A percentile compares a stretch with the other conserved stretches of the same genome.
phyloP scores from a whole-genome alignment of 2,797 vertebrate genomes.

The Pseudomugil tenellus region DNA sequence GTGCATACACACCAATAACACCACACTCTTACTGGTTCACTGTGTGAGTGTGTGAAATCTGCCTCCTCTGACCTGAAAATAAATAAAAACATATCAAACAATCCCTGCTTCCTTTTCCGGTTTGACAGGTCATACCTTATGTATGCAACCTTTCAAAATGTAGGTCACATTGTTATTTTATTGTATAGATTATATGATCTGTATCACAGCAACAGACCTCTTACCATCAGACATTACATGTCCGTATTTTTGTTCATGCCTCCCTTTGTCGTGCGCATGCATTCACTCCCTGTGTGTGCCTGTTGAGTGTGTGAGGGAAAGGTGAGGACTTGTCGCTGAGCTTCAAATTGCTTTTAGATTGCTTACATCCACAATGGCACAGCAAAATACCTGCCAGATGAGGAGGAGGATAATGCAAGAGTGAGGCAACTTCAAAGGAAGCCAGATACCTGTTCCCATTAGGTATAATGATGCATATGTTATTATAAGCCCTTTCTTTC shows the following conservation, averaged over 20 bases:
- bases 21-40: too few relatives aligned
- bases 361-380: conserved; percentile 35
- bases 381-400: conserved; percentile 45
- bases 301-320: background rate
- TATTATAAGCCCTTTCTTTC: conserved; percentile 1
- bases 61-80: background rate
- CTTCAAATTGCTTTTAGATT: conserved; percentile 59
- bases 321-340: conserved; percentile 31
- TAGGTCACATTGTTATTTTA: background rate
- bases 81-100: background rate
- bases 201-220: too few relatives aligned
- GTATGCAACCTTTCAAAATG: background rate
- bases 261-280: background rate
- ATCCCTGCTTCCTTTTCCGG: background rate
- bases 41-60: too few relatives aligned
- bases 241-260: background rate
- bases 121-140: background rate
- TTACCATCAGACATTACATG: background rate
- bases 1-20: background rate
- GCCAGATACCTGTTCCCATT: conserved; percentile 48
- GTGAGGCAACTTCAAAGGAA: conserved; percentile 22
- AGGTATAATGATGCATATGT: background rate
- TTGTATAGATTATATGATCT: background rate
- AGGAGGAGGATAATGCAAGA: conserved; percentile 36
- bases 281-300: background rate